Evolutionary conservation across 2,113 vertebrate genomes (phyloP), one percentile per base, ranked within the genome.

Genomic region (Nesogale talazaci): DNA sequence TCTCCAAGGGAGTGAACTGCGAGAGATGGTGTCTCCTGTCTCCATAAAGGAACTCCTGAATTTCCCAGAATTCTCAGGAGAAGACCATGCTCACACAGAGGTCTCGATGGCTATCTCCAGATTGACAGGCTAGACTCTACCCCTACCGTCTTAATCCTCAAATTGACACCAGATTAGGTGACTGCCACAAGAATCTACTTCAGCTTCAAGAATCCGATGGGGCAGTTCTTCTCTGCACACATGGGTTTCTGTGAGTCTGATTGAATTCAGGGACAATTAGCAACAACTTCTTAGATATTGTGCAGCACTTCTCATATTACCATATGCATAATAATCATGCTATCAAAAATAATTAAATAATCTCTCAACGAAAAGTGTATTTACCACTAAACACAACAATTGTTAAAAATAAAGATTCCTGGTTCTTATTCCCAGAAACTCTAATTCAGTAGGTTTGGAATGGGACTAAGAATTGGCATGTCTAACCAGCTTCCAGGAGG

Each of bases 321-420:
- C 56, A 10, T 22, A 19, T 56, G 42, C 31, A 36, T 38, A 42
- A 38, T 42, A 87, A 31, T 82, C 65, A 89, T 10, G 3, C 40
- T 65, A 27, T 65, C 25, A 27, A 29, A 65, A 65, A 65, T 22
- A 65, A 25, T 65, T 25, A 27, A 65, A 65, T 65, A 29, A 25
- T 10, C 46, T 52, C 46, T 52, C 46, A 52, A 46, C 10, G 46
- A 52, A 61, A 61, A 19, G 22, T 61, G 3, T 61, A 12, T 61
- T 61, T 65, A 25, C 29, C 25, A 25, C 63, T 29, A 27, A 65
- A 23, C 63, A 65, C 11, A 29, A 65, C 17, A 20, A 61, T 61
- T 79, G 46, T 93, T 76, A 56, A 88, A 94, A 67, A 12, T 40
- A 67, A 79, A 81, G 57, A 42, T 78, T 84, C 27, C 36, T 61